Conservation (phyloP, 2,888 invertebrate genomes). For the Stegana nigrithorax region DNA sequence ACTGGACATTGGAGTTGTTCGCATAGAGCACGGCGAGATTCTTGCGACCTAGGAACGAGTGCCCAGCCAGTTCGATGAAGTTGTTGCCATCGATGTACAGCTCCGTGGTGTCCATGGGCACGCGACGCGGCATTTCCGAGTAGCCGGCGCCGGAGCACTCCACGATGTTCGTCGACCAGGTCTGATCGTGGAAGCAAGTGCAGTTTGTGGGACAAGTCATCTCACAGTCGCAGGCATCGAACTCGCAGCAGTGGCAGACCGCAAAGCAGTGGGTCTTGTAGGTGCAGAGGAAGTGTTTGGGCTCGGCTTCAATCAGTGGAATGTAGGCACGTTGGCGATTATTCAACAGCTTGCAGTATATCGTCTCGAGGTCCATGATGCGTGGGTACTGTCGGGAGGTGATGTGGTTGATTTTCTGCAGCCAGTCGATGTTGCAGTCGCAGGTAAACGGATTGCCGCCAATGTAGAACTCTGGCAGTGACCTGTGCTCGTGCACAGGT, state of each 20-base stretch:
- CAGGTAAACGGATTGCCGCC: slow-evolving; percentile 95
- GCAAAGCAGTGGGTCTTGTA: slow-evolving; percentile 95
- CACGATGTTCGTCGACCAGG: slow-evolving; percentile 93
- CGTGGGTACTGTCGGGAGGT: slow-evolving; percentile 88
- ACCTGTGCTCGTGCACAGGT: slow-evolving; percentile 79
- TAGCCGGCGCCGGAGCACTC: slow-evolving; percentile 88
- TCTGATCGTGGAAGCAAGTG: slow-evolving; percentile 94
- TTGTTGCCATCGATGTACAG: slow-evolving; percentile 93
- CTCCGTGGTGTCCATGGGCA: slow-evolving; percentile 96
- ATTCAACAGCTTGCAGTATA: slow-evolving; percentile 88
- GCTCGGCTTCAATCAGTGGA: slow-evolving; percentile 87
- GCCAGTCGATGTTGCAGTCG: slow-evolving; percentile 96
- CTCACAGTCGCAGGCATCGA: slow-evolving; percentile 97
- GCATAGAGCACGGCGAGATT: slow-evolving; percentile 88
- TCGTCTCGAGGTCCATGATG: slow-evolving; percentile 89
- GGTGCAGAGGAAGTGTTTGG: slow-evolving; percentile 90
- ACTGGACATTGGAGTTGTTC: slow-evolving; percentile 87
- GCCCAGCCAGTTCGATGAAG: slow-evolving; percentile 86
- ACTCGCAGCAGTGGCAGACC: slow-evolving; percentile 95
- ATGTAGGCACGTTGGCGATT: slow-evolving; percentile 86
- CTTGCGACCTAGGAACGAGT: slow-evolving; percentile 92
- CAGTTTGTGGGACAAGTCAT: slow-evolving; percentile 96
- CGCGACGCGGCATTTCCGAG: slow-evolving; percentile 84
- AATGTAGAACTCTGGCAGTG: slow-evolving; percentile 90
- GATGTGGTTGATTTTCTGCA: slow-evolving; percentile 89